These are phyloP conservation scores for Lepidocyrtinus sp. DNA, from an alignment of 2,888 invertebrate genomes.

Conservation along the genomic window DNA sequence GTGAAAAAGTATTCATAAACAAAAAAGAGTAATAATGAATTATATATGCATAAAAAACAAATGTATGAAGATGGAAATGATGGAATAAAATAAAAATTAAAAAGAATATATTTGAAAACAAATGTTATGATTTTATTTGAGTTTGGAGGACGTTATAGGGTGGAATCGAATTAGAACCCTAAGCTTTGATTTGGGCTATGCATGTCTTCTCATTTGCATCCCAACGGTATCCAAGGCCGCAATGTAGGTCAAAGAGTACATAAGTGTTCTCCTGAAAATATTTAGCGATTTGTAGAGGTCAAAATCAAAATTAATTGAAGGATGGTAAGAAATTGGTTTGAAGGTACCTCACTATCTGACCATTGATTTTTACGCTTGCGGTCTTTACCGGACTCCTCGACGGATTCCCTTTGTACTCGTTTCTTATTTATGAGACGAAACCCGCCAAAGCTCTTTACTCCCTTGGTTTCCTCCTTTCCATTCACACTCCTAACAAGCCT, in stretches of 20 bases:
- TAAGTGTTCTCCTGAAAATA: neutral
- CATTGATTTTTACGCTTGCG: neutral
- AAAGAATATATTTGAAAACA: neutral
- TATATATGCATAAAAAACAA: neutral
- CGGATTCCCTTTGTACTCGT: neutral
- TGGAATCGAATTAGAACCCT: neutral
- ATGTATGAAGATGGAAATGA: neutral
- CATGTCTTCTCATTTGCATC: neutral
- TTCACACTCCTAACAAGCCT: neutral
- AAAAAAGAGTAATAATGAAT: neutral
- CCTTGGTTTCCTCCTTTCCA: neutral
- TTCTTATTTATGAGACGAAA: neutral
- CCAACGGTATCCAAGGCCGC: neutral
- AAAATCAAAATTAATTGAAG: neutral
- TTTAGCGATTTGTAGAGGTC: neutral
- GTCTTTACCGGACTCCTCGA: neutral
- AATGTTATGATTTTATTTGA: too few relatives aligned
- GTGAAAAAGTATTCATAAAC: too few relatives aligned
- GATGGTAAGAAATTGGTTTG: neutral
- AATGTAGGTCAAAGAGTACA: neutral
- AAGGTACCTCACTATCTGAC: neutral
- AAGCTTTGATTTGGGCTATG: neutral
- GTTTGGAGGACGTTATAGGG: too few relatives aligned
- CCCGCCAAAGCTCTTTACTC: neutral
- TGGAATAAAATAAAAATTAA: neutral